Conservation (phyloP, 2,797 vertebrate species). For the Rhinatrema bivittatum region DNA sequence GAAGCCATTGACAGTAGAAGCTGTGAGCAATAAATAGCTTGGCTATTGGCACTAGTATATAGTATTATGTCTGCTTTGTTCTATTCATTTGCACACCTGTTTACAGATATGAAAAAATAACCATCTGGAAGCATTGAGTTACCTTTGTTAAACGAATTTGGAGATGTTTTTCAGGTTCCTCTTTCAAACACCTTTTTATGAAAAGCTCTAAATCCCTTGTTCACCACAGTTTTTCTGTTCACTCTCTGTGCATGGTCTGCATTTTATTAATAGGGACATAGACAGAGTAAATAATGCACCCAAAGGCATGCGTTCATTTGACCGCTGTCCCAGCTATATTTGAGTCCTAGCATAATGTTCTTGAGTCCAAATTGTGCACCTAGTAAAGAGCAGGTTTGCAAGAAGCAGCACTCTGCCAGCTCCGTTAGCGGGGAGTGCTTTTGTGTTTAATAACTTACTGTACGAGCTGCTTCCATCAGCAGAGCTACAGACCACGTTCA, state of each 20-base stretch:
- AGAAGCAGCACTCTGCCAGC: too few species aligned
- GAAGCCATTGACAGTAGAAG: slow-evolving; percentile 20
- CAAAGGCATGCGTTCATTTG: too few species aligned
- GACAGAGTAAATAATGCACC: too few species aligned
- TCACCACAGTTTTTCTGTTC: neutral
- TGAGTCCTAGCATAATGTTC: too few species aligned
- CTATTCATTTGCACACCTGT: slow-evolving; percentile 49
- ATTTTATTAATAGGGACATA: neutral
- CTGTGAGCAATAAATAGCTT: slow-evolving; percentile 35
- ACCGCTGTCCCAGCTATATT: too few species aligned
- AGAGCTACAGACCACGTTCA: too few species aligned
- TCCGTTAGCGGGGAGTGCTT: too few species aligned
- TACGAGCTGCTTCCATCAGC: too few species aligned
- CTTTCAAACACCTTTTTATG: slow-evolving; percentile 17
- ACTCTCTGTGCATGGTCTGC: neutral
- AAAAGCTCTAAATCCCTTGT: slow-evolving; percentile 2
- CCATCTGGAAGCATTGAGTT: slow-evolving; percentile 6
- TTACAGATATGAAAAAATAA: slow-evolving; percentile 22
- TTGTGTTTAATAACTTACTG: too few species aligned
- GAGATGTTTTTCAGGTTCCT: slow-evolving; percentile 16
- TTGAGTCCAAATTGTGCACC: too few species aligned
- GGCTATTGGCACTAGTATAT: slow-evolving; percentile 17
- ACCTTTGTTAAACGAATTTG: slow-evolving; percentile 12
- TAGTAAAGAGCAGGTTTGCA: too few species aligned
- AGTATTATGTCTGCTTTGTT: slow-evolving; percentile 34